Percentiles rank a stretch among this genome's conserved stretches.
Conservation (phyloP, 2,888 invertebrate species). For the Cerceris ruficornis region DNA sequence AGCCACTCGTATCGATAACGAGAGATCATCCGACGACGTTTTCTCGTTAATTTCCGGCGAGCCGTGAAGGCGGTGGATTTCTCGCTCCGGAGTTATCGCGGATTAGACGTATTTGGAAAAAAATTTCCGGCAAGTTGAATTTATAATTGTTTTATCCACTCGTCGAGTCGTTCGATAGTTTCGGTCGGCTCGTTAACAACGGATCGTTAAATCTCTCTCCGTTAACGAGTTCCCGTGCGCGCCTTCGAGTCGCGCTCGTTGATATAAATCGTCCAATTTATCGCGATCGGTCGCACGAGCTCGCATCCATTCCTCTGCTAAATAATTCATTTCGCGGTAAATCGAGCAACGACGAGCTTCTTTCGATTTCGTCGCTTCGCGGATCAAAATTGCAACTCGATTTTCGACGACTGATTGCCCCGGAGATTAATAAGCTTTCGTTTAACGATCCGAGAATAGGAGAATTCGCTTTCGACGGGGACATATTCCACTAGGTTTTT, state of each 20-base stretch:
- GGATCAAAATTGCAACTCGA: too few species aligned
- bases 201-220: constrained; percentile 30
- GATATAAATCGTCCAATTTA: constrained; percentile 35
- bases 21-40: neutral
- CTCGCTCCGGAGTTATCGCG: neutral
- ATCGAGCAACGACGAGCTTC: too few species aligned
- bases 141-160: constrained; percentile 13
- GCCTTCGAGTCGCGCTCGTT: constrained; percentile 5
- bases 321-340: too few species aligned
- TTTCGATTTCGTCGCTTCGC: too few species aligned
- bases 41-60: neutral
- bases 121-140: constrained; percentile 4
- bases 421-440: too few species aligned
- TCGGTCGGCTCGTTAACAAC: constrained; percentile 17
- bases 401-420: too few species aligned
- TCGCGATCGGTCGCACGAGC: neutral
- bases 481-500: too few species aligned
- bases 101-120: neutral
- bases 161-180: constrained; percentile 2
- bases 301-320: constrained; percentile 8
- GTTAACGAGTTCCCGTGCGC: constrained; percentile 44
- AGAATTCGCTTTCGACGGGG: too few species aligned
- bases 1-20: too few species aligned
- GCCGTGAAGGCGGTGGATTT: neutral
- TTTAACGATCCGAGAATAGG: too few species aligned